Percentiles rank a stretch among this genome's conserved stretches.
Evolutionary conservation across 1,140 invertebrate species (phyloP).

Genomic region (Centruroides sculpturatus): DNA sequence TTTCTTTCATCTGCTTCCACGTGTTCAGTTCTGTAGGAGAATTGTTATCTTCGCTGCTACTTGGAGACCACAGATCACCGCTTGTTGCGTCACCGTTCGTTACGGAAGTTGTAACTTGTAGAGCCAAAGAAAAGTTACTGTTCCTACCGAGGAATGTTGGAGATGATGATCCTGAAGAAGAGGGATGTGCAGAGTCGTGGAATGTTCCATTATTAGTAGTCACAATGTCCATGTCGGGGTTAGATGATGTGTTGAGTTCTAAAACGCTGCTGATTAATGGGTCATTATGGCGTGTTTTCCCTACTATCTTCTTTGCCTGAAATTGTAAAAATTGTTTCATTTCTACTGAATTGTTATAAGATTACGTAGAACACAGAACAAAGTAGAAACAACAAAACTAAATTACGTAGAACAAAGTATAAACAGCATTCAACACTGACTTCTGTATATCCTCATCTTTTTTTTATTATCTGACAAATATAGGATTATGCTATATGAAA

Average conservation of each 20-base stretch:
- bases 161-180: too few relatives aligned
- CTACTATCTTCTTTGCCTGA: constrained; percentile 25
- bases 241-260: constrained; percentile 1
- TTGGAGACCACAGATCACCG: constrained; percentile 31
- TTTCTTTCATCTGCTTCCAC: constrained; percentile 59
- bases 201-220: too few relatives aligned
- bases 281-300: constrained; percentile 21
- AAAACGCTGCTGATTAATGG: constrained; percentile 14
- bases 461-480: too few relatives aligned
- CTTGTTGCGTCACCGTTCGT: not conserved
- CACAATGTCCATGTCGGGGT: too few relatives aligned
- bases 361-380: too few relatives aligned
- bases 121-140: not conserved
- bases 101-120: not conserved
- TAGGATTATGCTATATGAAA: too few relatives aligned
- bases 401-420: too few relatives aligned
- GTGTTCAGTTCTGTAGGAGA: constrained; percentile 77
- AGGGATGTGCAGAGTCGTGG: too few relatives aligned
- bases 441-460: too few relatives aligned
- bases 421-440: too few relatives aligned
- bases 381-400: too few relatives aligned
- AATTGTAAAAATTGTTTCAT: constrained; percentile 5
- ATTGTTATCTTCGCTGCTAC: constrained; percentile 61
- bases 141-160: not conserved
- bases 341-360: too few relatives aligned